Conservation (phyloP, 1,140 invertebrate species). For the Streblospio benedicti region DNA sequence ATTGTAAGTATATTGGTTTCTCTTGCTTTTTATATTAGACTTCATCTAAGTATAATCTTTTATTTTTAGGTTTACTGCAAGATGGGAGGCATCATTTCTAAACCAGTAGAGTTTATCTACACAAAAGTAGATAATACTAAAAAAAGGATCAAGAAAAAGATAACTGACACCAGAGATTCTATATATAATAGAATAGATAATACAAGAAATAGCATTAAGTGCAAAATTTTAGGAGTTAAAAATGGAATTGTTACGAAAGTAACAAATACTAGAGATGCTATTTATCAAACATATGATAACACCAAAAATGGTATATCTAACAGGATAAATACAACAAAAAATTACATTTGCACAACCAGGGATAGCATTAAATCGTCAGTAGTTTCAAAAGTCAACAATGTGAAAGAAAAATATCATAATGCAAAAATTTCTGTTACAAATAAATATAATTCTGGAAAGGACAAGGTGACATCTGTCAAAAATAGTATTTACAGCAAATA, state of each 20-base stretch:
- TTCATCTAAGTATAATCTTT: too few relatives aligned
- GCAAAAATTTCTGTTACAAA: constrained; percentile 6
- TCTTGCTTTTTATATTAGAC: too few relatives aligned
- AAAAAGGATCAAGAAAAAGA: not conserved
- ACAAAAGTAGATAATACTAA: constrained; percentile 12
- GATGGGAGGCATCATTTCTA: constrained; percentile 6
- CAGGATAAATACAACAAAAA: not conserved
- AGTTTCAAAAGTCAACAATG: constrained; percentile 3
- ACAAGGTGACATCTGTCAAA: not conserved
- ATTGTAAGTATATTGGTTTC: too few relatives aligned
- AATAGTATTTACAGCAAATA: not conserved
- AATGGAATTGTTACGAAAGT: not conserved
- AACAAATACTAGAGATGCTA: constrained; percentile 1
- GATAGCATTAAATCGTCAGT: not conserved
- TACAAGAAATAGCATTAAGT: not conserved
- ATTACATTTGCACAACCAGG: constrained; percentile 1
- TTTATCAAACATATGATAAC: not conserved
- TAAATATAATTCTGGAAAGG: not conserved
- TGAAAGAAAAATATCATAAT: not conserved
- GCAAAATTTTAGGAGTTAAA: not conserved
- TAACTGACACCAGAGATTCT: constrained; percentile 1
- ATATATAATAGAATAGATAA: constrained; percentile 5
- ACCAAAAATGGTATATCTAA: not conserved
- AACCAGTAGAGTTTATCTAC: not conserved
- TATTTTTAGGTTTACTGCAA: not conserved